Evolutionary conservation across 2,113 vertebrate genomes (phyloP), one percentile per base, ranked within the genome.

Genomic region (Camelus bactrianus): DNA sequence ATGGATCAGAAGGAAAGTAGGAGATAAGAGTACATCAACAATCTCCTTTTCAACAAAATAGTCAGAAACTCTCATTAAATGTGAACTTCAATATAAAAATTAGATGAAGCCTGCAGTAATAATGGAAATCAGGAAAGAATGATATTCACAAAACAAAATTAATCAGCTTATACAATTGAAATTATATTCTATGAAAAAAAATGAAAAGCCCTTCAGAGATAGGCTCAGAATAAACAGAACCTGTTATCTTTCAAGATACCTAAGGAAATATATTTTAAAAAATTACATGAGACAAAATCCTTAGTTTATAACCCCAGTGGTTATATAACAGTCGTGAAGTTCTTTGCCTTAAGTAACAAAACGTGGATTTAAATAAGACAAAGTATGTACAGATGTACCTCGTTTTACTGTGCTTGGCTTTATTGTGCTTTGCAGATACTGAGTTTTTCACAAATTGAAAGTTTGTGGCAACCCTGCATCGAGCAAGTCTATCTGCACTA

Each of bases 321-420:
- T 76, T 65, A 56, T 38, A 3, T 56, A 46, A 82, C 0, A 69
- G n/a, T 58, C 19, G 75, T 56, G 72, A 35, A 91, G 8, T 6
- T 64, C 4, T 60, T 95, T 85, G 54, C n/a, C 46, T 91, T 16
- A 84, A 95, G 17, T 75, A 75, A 38, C 11, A 56, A 96, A 90
- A 3, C 26, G 77, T 60, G 10, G 22, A 56, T 90, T 81, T 93
- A 89, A 94, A 48, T 19, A 73, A 76, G 38, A 80, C 20, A 84
- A 87, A 89, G 20, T 80, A 83, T 38, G 4, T 56, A 24, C 32
- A 35, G 76, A 4, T 12, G 35, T 54, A n/a, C 20, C 50, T n/a
- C 52, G 60, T 62, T 62, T 54, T 79, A 35, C 32, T 56, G 6
- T 6, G 2, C 19, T 35, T 79, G 76, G 32, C 52, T 79, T 56